Percentiles rank a stretch among this genome's conserved stretches.
Evolutionary conservation across 2,113 vertebrate species (phyloP).

Genomic region (Sinocyclocheilus anophthalmus): DNA sequence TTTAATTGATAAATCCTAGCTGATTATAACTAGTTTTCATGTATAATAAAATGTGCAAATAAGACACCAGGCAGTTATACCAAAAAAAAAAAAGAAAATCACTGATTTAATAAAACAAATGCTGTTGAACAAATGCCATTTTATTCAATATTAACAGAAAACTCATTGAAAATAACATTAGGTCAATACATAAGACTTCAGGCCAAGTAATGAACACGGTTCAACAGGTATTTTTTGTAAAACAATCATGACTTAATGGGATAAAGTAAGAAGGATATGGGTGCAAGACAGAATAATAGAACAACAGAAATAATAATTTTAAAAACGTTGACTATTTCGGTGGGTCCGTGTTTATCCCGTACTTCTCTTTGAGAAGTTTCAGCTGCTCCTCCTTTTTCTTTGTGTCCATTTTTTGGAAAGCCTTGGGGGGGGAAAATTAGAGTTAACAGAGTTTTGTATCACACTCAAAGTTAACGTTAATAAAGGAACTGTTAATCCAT

Average conservation of each 20-base stretch:
- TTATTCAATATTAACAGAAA: constrained; percentile 6
- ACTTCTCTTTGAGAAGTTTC: constrained; percentile 98
- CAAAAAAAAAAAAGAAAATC: constrained; percentile 15
- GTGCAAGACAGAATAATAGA: not conserved
- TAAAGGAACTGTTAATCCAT: no score
- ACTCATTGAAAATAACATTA: not conserved
- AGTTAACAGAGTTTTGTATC: not conserved
- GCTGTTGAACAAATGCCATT: not conserved
- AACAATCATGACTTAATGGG: not conserved
- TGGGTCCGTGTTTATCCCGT: constrained; percentile 97
- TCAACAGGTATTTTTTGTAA: not conserved
- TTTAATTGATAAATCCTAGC: not conserved
- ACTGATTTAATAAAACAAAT: constrained; percentile 7
- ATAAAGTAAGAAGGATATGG: not conserved
- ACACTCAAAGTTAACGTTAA: no score
- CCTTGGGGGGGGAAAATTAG: constrained; percentile 70
- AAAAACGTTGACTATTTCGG: constrained; percentile 80
- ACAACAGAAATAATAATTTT: not conserved
- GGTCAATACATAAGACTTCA: not conserved
- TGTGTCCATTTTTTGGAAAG: constrained; percentile 99
- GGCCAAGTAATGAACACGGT: not conserved
- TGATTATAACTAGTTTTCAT: not conserved
- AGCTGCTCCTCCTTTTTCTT: constrained; percentile 99
- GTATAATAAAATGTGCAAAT: not conserved
- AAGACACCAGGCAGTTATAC: not conserved